A percentile compares a stretch with the other conserved stretches of the same genome.
phyloP scores from a whole-genome alignment of 2,113 vertebrate genomes.

The Erythrocercus mccallii region DNA sequence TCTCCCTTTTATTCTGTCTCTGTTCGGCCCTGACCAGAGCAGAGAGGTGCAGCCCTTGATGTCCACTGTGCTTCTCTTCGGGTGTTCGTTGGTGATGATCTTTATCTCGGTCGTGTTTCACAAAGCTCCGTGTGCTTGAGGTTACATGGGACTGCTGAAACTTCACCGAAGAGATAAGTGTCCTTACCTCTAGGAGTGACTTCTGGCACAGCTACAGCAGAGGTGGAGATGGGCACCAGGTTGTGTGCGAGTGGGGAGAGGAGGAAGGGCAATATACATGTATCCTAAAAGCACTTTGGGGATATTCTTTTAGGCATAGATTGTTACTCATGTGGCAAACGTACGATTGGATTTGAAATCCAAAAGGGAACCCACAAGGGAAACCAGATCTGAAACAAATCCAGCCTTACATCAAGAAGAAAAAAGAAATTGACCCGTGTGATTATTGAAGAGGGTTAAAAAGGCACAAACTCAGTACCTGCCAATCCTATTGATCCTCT shows the following conservation, averaged over 20 bases:
- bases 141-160: rapidly evolving
- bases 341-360: not conserved
- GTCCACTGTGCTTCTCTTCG: rapidly evolving
- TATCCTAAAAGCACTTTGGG: rapidly evolving
- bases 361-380: not conserved
- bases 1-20: rapidly evolving
- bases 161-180: rapidly evolving
- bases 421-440: not conserved
- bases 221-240: not conserved
- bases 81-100: rapidly evolving
- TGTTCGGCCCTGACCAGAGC: rapidly evolving
- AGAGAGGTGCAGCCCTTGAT: not conserved
- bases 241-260: not conserved
- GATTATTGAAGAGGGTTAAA: not conserved
- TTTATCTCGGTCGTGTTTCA: not conserved
- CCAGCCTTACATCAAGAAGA: not conserved
- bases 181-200: not conserved
- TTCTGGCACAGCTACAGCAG: not conserved
- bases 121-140: not conserved
- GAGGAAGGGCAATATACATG: rapidly evolving
- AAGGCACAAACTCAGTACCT: not conserved
- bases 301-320: not conserved
- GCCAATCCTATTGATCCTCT: not conserved
- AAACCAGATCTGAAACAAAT: not conserved
- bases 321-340: rapidly evolving